Evolutionary conservation across 1,140 invertebrate species (phyloP).

Genomic region (Tetraneura akinire): DNA sequence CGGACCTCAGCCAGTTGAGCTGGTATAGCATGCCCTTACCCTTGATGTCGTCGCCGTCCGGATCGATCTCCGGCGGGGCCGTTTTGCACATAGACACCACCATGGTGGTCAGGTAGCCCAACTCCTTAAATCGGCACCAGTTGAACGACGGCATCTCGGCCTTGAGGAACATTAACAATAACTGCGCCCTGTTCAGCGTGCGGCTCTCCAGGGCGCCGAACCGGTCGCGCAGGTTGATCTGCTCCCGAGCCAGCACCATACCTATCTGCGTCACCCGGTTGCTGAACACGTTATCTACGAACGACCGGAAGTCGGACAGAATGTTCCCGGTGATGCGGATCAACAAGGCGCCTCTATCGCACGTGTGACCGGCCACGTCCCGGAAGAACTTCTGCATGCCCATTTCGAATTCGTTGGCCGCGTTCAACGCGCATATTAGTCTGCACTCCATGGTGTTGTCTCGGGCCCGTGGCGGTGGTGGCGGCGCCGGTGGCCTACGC

Average conservation of each 20-base stretch:
- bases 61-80: not conserved
- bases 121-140: not conserved
- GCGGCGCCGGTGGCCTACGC: too few relatives aligned
- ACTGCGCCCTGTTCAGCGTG: constrained; percentile 5
- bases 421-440: too few relatives aligned
- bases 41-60: not conserved
- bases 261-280: constrained; percentile 28
- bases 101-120: not conserved
- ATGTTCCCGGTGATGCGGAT: constrained; percentile 2
- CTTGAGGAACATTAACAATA: not conserved
- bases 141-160: constrained; percentile 16
- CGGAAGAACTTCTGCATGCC: constrained; percentile 16
- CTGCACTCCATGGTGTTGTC: too few relatives aligned
- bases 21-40: constrained; percentile 17
- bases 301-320: constrained; percentile 25
- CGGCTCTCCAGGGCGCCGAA: constrained; percentile 13
- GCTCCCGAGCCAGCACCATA: constrained; percentile 9
- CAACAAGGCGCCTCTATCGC: constrained; percentile 2
- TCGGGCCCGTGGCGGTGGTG: too few relatives aligned
- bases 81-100: not conserved
- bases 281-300: not conserved
- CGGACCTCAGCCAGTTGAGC: constrained; percentile 39
- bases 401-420: too few relatives aligned
- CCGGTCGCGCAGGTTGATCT: not conserved
- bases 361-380: constrained; percentile 15